These are phyloP conservation scores for Zalophus californianus DNA, from an alignment of 2,797 vertebrate genomes.

Conservation along the genomic window DNA sequence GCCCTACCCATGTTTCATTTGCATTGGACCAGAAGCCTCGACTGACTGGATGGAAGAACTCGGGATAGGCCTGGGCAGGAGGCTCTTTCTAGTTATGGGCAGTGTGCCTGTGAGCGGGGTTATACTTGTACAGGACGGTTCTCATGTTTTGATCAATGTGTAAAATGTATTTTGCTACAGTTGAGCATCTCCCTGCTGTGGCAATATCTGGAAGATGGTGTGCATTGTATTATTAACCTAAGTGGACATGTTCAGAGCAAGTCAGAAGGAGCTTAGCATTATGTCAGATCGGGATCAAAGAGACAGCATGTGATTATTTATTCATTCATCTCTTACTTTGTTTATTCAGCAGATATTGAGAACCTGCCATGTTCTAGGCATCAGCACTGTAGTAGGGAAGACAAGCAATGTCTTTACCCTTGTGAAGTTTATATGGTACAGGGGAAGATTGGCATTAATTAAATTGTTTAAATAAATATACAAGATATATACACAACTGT, in stretches of 20 bases:
- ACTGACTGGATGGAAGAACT: neutral
- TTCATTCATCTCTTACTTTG: neutral
- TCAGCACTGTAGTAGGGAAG: neutral
- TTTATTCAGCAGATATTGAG: neutral
- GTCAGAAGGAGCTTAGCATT: neutral
- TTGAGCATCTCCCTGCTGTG: neutral
- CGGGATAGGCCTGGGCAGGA: neutral
- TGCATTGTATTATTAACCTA: neutral
- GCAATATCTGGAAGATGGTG: neutral
- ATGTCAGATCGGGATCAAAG: neutral
- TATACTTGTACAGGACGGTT: neutral
- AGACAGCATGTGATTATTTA: neutral
- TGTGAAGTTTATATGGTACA: neutral
- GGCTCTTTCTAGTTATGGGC: neutral
- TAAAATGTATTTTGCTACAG: neutral
- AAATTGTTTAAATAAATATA: conserved; percentile 8
- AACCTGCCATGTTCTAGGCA: neutral
- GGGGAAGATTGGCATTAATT: neutral
- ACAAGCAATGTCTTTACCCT: neutral
- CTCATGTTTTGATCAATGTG: neutral
- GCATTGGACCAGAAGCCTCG: neutral
- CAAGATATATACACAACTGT: neutral
- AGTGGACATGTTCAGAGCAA: neutral
- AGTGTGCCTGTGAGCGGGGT: neutral
- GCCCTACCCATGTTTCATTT: neutral